Evolutionary conservation across 2,113 vertebrate genomes (phyloP), one percentile per base, ranked within the genome.

Genomic region (Grantiella picta): DNA sequence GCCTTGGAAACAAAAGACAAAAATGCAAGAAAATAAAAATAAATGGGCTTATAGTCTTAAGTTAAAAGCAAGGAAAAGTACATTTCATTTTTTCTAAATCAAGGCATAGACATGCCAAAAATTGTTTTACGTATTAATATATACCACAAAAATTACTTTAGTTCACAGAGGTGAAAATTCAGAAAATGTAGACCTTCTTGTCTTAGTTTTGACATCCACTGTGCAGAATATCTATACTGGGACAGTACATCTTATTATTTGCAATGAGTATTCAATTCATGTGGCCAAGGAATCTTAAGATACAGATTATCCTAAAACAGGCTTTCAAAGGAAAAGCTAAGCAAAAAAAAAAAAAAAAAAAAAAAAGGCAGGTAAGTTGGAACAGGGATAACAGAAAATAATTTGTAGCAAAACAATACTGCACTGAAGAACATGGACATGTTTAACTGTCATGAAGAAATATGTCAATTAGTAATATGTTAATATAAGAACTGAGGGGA

Each of bases 401-500:
- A 7, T 42, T 25, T 52, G 36, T 7, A 63, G 15, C 7, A 83
- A 86, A 73, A 59, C 5, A 68, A 10, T 35, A 31, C 4, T 64
- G 4, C 19, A 45, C 11, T 75, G 20, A 82, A 60, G 6, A 24
- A 45, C 0, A 1, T 13, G 15, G 36, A 24, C 2, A 14, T 13
- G 28, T 54, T 92, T n/a, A 63, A 47, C 5, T 8, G 56, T 45
- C 31, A 27, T 36, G 31, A 75, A 52, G 25, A 90, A 64, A 75
- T 18, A 42, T 3, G 2, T 22, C 3, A 40, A 49, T 79, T 89
- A 86, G 66, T 20, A 57, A 45, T 18, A 47, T 35, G 11, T 47
- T 40, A 47, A 47, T 15, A 4, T 31, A 61, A 31, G 22, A 61
- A 76, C 38, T 10, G 27, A 68, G 5, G 15, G 10, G 69, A 61